Base-by-base conservation (phyloP, 2,888 invertebrate genomes). In the Athetis lepigone region DNA sequence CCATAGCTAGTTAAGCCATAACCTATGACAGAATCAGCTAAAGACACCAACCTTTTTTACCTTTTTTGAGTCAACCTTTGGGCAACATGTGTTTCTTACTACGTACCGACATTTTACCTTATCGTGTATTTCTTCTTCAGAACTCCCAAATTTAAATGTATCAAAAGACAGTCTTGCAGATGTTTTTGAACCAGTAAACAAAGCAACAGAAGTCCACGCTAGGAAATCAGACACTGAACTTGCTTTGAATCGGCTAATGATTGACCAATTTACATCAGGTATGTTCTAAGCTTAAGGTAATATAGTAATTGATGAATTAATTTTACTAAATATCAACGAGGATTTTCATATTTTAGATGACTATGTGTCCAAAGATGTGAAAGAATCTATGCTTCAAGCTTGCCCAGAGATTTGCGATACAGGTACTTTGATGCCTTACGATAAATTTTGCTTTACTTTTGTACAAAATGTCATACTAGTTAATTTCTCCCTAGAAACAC, bases 211-310 rank as follows among this genome's bases (percentile, higher is more conserved):
- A 2, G n/a, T 39, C 7, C 11, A 7, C 18, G 16, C 1, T 3
- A 65, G 65, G 7, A 47, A 58, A 25, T 13, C 59, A 1, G 36
- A 63, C 2, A 19, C 40, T 4, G 8, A 54, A 55, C 8, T 39
- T 19, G 13, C 42, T 75, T 50, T 57, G 8, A 51, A 16, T n/a
- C 58, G 63, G 9, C 6, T 56, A 36, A 85, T 80, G 78, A 61
- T 84, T 3, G 85, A 88, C 37, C 68, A 81, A 43, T 65, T 77
- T n/a, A 85, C 85, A 39, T 88, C 88, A 80, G 89, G 90, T 90
- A 85, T 18, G 36, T 52, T 55, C 46, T 21, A 40, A 16, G 27
- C 39, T 16, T 25, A 51, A 18, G 16, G 2, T 25, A 50, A 19
- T 13, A 19, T 18, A 36, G 1, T 39, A 40, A 23, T 52, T 56